Base-by-base conservation (phyloP, 2,888 invertebrate species). In the Diarsia dahlii region DNA sequence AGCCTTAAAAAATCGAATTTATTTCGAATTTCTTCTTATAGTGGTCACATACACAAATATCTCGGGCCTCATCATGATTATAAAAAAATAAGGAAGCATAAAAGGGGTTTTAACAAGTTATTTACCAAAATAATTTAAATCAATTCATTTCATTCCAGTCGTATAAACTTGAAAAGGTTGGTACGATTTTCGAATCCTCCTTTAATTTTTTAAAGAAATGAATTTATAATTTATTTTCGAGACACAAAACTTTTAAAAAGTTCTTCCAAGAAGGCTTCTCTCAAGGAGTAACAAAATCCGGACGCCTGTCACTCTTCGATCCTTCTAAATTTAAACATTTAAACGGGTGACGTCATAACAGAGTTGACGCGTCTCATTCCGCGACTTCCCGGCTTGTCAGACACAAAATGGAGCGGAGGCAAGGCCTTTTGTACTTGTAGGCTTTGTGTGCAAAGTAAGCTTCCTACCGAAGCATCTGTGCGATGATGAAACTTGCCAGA, bases 401-500 rank as follows among this genome's bases (percentile, higher is more conserved):
- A 92, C 94, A 92, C 95, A 95, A 96, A 95, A 95, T 95, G 94
- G 94, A 95, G 94, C 94, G 93, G 91, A 95, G 94, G 92, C 94
- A 92, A 92, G 92, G 93, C 93, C 95, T 95, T 96, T 96, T 96
- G 95, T 96, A 94, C 94, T 94, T 93, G 95, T 94, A 94, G 94
- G 95, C 96, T 96, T 96, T 96, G 96, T 96, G 95, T 93, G 94
- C 92, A 95, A 96, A 96, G 96, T 95, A 95, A 95, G 95, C 95
- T 95, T 94, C 94, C 95, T 95, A 95, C 94, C 94, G 93, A 95
- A 94, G 94, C 94, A 95, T 95, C 96, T 94, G 94, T 91, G 92
- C 95, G 93, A 92, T 95, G 96, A 96, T 96, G 96, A 96, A 96
- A 96, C 96, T 96, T 96, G 95, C 95, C 95, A 96, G 96, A 96